Evolutionary conservation across 1,140 invertebrate genomes (phyloP), one percentile per base, ranked within the genome.

Genomic region (Reticulitermes speratus): DNA sequence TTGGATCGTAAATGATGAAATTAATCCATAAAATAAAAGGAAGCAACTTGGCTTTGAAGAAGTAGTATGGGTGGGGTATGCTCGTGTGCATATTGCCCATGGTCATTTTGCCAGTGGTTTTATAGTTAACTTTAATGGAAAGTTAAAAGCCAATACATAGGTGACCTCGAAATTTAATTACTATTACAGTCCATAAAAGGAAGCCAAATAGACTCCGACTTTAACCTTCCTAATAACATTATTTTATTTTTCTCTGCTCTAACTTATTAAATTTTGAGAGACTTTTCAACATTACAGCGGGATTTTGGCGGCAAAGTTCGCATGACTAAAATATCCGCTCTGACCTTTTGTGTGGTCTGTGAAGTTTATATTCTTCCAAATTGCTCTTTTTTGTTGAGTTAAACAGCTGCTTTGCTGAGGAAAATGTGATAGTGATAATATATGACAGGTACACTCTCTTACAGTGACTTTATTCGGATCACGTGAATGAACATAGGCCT

Each of bases 261-360:
- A 75, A 25, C n/a, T 75, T 75, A 75, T 75, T 75, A 75, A 75
- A 75, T 75, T 30, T 30, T 75, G 65, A 75, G n/a, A n/a, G 65
- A 9, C 65, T 55, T 48, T 48, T 48, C 9, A 12, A 48, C 48
- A 16, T 48, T 55, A 55, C 16, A 55, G 14, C 8, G 65, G n/a
- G 65, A 75, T 30, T 6, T 2, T 30, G n/a, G 8, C 11, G 65
- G n/a, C 25, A 25, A 75, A 75, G 65, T 75, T 30, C 25, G 25
- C 65, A 75, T 30, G 65, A 30, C 3, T 25, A 75, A 30, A 30
- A n/a, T 25, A 75, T 75, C 65, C 65, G 65, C 65, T 30, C 65
- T 55, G 52, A 55, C 19, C 52, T 55, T 19, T 55, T 2, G 52
- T 55, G 3, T 55, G 52, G 52, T 48, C 52, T 55, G 14, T 55